Evolutionary conservation across 1,140 invertebrate genomes (phyloP).

Genomic region (Xylocopa sonorina): DNA sequence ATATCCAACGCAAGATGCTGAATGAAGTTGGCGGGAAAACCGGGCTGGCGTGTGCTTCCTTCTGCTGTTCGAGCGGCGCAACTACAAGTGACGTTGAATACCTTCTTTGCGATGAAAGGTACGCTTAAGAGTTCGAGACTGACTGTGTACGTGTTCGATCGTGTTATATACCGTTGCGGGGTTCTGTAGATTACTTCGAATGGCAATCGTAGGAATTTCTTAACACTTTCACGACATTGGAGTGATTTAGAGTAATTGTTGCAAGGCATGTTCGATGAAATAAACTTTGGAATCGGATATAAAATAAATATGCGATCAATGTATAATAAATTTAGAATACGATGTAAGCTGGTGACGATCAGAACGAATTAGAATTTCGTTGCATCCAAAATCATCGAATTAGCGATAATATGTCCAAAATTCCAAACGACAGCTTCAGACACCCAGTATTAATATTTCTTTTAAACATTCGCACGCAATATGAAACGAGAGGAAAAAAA

Average conservation of each 20-base stretch:
- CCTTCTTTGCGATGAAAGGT: slow-evolving; percentile 6
- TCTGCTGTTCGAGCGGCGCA: slow-evolving; percentile 55
- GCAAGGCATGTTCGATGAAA: not conserved
- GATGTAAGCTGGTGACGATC: too few relatives aligned
- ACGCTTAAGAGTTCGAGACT: not conserved
- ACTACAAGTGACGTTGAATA: slow-evolving; percentile 56
- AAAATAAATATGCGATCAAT: too few relatives aligned
- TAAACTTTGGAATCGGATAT: too few relatives aligned
- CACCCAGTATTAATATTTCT: too few relatives aligned
- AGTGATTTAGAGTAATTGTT: not conserved
- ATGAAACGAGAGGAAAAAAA: too few relatives aligned
- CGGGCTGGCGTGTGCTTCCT: slow-evolving; percentile 67
- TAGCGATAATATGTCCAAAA: too few relatives aligned
- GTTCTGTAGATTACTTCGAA: not conserved
- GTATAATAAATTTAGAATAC: too few relatives aligned
- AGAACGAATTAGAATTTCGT: too few relatives aligned
- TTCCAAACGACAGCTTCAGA: too few relatives aligned
- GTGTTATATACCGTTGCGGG: not conserved
- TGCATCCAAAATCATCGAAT: too few relatives aligned
- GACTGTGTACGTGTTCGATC: not conserved
- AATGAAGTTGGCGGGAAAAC: slow-evolving; percentile 80
- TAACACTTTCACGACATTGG: not conserved
- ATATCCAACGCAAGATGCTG: slow-evolving; percentile 76
- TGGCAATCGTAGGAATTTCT: not conserved
- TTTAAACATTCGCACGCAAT: too few relatives aligned